Percentiles rank a stretch among this genome's conserved stretches.
Conservation (phyloP, 2,113 vertebrate genomes). For the Parotia lawesii region DNA sequence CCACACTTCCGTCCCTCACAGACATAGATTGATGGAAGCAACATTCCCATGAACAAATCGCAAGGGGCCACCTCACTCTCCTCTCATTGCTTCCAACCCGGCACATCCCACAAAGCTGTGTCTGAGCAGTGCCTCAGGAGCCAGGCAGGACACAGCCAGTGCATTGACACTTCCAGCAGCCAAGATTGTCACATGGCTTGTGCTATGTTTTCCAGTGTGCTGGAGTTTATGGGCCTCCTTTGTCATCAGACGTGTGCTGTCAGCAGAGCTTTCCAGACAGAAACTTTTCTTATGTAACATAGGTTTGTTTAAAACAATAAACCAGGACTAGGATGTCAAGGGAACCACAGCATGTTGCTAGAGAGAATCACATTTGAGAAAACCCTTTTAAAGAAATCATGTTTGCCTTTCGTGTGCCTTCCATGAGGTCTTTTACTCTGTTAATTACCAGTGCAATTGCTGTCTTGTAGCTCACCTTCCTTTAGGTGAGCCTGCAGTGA, state of each 20-base stretch:
- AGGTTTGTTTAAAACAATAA: background rate
- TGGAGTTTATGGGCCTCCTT: background rate
- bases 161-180: background rate
- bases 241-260: background rate
- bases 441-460: background rate
- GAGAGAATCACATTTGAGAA: background rate
- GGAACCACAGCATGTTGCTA: background rate
- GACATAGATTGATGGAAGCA: background rate
- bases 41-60: background rate
- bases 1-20: background rate
- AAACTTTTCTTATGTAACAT: background rate
- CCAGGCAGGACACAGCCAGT: background rate
- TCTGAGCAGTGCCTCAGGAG: background rate
- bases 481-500: background rate
- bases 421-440: background rate
- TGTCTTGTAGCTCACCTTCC: background rate
- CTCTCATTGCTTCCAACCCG: background rate
- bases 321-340: background rate
- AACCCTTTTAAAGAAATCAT: background rate
- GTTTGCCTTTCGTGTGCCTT: background rate
- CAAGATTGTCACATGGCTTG: background rate
- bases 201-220: background rate
- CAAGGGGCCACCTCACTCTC: background rate
- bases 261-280: background rate
- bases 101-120: background rate